phyloP scores from a whole-genome alignment of 2,888 invertebrate genomes.

The Leptarthrus brevirostris region DNA sequence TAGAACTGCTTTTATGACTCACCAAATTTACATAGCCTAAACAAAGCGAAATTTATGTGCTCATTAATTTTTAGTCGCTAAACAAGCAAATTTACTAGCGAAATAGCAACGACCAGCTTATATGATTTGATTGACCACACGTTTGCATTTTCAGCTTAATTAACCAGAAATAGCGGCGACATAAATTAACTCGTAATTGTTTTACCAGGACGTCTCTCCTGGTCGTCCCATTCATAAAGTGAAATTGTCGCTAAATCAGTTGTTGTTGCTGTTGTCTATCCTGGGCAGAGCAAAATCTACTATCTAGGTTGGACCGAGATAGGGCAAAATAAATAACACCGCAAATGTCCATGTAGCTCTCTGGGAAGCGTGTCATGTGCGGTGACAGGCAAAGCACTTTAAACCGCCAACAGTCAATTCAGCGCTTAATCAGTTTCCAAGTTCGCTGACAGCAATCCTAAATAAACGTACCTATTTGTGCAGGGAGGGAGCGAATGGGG shows the following conservation, averaged over 20 bases:
- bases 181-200: conserved; percentile 44
- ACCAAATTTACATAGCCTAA: background rate
- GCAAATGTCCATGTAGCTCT: background rate
- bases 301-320: too few relatives aligned
- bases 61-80: conserved; percentile 29
- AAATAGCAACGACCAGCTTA: background rate
- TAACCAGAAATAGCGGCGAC: conserved; percentile 27
- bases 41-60: conserved; percentile 22
- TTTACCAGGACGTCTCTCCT: conserved; percentile 11
- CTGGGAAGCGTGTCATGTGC: conserved; percentile 23
- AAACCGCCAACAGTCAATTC: conserved; percentile 37
- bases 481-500: too few relatives aligned
- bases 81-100: conserved; percentile 6
- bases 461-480: conserved; percentile 18
- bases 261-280: conserved; percentile 7
- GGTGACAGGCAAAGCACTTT: conserved; percentile 34
- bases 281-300: background rate
- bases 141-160: conserved; percentile 36
- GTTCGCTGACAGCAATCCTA: conserved; percentile 26
- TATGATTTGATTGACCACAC: conserved; percentile 42
- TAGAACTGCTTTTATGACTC: too few relatives aligned
- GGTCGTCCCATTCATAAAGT: conserved; percentile 31
- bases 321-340: background rate
- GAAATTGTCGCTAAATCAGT: conserved; percentile 35
- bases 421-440: conserved; percentile 27